A percentile compares a stretch with the other conserved stretches of the same genome.
These are phyloP conservation scores for Daubentonia madagascariensis DNA, from an alignment of 2,113 vertebrate genomes.

Conservation along the genomic window DNA sequence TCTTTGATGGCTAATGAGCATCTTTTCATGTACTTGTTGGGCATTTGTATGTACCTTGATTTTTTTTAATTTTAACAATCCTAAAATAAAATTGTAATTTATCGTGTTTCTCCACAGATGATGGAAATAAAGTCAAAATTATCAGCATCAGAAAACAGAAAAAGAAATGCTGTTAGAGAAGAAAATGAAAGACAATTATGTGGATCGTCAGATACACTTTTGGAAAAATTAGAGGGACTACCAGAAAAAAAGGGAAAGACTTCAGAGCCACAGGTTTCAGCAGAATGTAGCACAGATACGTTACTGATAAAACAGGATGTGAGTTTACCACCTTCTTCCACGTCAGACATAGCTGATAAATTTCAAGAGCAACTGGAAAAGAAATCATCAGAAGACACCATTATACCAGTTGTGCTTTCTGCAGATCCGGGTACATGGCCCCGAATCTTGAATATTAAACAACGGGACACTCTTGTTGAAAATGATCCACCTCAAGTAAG, in stretches of 20 bases:
- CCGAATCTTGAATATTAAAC: slow-evolving; percentile 60
- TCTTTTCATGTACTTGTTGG: background rate
- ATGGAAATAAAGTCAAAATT: slow-evolving; percentile 55
- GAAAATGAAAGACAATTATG: slow-evolving; percentile 45
- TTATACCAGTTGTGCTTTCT: slow-evolving; percentile 41
- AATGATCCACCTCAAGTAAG: slow-evolving; percentile 70
- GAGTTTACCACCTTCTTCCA: background rate
- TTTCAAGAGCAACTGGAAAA: slow-evolving; percentile 49
- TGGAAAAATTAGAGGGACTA: slow-evolving; percentile 44
- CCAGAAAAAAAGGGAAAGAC: slow-evolving; percentile 51
- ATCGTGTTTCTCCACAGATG: slow-evolving; percentile 41
- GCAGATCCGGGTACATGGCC: slow-evolving; percentile 74
- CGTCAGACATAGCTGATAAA: background rate
- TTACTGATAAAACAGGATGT: background rate
- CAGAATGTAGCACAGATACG: background rate
- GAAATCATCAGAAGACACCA: background rate
- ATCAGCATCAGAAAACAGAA: slow-evolving; percentile 55
- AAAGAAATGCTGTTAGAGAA: slow-evolving; percentile 54
- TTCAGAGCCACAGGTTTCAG: slow-evolving; percentile 19
- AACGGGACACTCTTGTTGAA: slow-evolving; percentile 65
- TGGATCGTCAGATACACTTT: slow-evolving; percentile 34
- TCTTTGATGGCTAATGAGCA: background rate
- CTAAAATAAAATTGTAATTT: slow-evolving; percentile 19
- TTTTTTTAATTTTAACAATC: slow-evolving; percentile 23
- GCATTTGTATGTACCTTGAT: background rate